These are phyloP conservation scores for Sander lucioperca DNA, from an alignment of 2,113 vertebrate species.

Conservation along the genomic window DNA sequence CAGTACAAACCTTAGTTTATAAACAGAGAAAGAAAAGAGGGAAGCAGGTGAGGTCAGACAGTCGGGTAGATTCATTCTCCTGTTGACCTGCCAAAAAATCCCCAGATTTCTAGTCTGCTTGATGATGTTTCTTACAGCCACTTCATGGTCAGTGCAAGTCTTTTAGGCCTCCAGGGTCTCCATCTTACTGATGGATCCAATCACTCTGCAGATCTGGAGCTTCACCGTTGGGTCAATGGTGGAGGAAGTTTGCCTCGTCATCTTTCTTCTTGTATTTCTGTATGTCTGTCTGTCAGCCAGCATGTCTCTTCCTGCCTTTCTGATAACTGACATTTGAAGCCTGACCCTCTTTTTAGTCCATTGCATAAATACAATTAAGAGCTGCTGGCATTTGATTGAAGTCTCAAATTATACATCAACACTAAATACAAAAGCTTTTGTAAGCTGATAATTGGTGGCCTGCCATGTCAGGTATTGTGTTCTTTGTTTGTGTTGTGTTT, in stretches of 20 bases:
- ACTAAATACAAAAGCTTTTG: conserved; percentile 21
- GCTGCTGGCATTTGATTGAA: conserved; percentile 35
- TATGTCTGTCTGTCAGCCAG: conserved; percentile 12
- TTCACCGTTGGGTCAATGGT: conserved; percentile 37
- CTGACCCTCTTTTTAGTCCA: conserved; percentile 22
- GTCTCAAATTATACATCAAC: conserved; percentile 16
- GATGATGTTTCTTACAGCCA: conserved; percentile 30
- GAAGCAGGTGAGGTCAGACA: conserved; percentile 23
- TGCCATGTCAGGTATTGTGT: neutral
- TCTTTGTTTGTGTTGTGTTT: conserved; percentile 42
- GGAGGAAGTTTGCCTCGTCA: conserved; percentile 15
- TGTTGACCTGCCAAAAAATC: conserved; percentile 33
- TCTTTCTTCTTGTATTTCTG: conserved; percentile 31
- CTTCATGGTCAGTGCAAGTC: conserved; percentile 15
- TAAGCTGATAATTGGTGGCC: conserved; percentile 30
- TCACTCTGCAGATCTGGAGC: conserved; percentile 38
- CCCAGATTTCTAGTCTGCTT: neutral
- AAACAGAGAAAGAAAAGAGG: neutral
- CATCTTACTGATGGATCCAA: conserved; percentile 48
- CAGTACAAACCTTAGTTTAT: neutral
- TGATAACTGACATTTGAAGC: conserved; percentile 16
- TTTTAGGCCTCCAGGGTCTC: conserved; percentile 17
- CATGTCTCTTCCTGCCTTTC: neutral
- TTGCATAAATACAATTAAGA: conserved; percentile 2
- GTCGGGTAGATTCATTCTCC: conserved; percentile 18